Evolutionary conservation across 1,140 invertebrate species (phyloP), one percentile per base, ranked within the genome.

Genomic region (Papilio xuthus): DNA sequence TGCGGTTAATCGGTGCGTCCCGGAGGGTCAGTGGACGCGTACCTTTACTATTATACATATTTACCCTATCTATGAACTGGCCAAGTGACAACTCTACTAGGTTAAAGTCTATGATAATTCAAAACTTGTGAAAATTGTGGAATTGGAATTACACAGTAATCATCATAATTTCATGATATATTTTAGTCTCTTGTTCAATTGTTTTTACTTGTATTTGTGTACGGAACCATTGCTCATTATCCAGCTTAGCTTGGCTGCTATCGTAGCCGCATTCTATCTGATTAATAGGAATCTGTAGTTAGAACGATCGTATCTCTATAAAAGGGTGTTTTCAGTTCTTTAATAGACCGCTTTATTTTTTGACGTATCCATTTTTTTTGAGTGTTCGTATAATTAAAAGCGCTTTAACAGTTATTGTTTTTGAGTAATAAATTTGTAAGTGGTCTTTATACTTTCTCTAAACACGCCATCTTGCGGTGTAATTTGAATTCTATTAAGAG

Each of bases 311-410:
- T 88, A 90, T 90, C 86, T 88, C 80, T 89, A 88, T 89, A 89
- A 90, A 90, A 88, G 86, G 85, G 87, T 86, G 87, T 90, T 92
- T 91, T 92, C 85, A 89, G 85, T 84, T 82, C 87, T 86, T 88
- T 89, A 90, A 90, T 90, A 89, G 88, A 89, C 86, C 84, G 86
- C 85, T 84, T 83, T 80, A 82, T 85, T 80, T 47, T 78, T 80
- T 83, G 76, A 72, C 78, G 76, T 69, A 53, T 82, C 76, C 50
- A 72, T 78, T 75, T 77, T 72, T 79, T 80, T 80, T 78, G 77
- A 80, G 78, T 79, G 44, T 77, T 77, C 28, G 50, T 7, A 47
- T 76, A 76, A 76, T 76, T 76, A 76, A 76, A 76, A 76, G 42
- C 50, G 74, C 74, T 76, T 63, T 23, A 60, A 37, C 74, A 32